phyloP scores from a whole-genome alignment of 2,113 vertebrate species.

The Piaya cayana region DNA sequence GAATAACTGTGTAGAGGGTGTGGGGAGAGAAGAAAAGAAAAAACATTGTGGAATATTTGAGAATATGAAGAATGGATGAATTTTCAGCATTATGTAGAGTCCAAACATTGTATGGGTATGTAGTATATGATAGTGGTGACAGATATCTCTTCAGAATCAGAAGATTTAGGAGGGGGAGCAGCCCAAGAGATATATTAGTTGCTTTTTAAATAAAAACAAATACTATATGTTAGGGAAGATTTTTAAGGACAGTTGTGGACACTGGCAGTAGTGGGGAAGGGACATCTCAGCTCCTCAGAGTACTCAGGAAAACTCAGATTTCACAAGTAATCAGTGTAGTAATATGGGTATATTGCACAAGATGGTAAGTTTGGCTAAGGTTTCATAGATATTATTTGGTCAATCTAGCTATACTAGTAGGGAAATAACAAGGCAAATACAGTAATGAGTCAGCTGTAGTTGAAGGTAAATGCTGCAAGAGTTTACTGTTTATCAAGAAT shows the following conservation, averaged over 20 bases:
- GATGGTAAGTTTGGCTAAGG: background rate
- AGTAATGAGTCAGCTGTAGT: background rate
- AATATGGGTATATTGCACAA: background rate
- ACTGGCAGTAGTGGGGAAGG: background rate
- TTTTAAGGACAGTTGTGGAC: background rate
- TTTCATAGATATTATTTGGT: background rate
- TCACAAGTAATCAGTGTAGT: background rate
- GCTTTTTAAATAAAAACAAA: background rate
- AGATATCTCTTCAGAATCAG: background rate
- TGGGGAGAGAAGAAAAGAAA: background rate
- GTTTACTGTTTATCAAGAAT: background rate
- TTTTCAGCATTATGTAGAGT: background rate
- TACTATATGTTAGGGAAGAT: background rate
- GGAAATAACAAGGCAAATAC: background rate
- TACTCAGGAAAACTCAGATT: background rate
- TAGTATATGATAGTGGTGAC: background rate
- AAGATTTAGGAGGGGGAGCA: background rate
- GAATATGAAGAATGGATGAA: background rate
- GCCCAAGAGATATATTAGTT: background rate
- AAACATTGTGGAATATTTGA: background rate
- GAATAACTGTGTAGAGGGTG: background rate
- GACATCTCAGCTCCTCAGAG: background rate
- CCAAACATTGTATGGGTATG: background rate
- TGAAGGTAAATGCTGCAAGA: background rate
- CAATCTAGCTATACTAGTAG: background rate